A percentile compares a stretch with the other conserved stretches of the same genome.
These are phyloP conservation scores for Epizoanthus ramosus DNA, from an alignment of 92 coral and sea anemone genomes.

Conservation along the genomic window DNA sequence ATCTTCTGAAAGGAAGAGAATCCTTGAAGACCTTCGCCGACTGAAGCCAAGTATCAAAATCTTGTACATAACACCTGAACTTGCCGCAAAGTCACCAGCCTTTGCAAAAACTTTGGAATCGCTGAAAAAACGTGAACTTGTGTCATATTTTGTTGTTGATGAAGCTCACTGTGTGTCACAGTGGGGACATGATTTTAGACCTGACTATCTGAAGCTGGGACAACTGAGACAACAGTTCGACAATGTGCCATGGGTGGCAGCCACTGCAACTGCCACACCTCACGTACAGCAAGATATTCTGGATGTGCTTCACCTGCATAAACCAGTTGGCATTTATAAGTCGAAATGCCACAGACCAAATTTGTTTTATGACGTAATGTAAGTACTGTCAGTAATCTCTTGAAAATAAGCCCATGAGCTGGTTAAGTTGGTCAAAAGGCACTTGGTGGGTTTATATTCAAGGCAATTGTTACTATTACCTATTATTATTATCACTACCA, in stretches of 20 bases:
- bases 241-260: conserved; percentile 77
- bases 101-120: conserved; percentile 72
- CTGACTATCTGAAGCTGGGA: conserved; percentile 88
- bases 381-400: conserved; percentile 12
- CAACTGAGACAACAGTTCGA: conserved; percentile 60
- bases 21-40: conserved; percentile 71
- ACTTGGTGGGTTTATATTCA: too few relatives aligned
- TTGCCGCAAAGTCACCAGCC: conserved; percentile 83
- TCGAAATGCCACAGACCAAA: conserved; percentile 83
- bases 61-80: conserved; percentile 94
- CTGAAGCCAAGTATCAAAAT: conserved; percentile 75
- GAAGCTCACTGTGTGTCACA: conserved; percentile 98
- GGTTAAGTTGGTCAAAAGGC: too few relatives aligned
- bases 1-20: conserved; percentile 66
- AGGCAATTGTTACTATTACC: too few relatives aligned
- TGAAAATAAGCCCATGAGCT: too few relatives aligned
- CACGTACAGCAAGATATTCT: conserved; percentile 86
- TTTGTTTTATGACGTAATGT: conserved; percentile 93
- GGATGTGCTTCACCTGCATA: conserved; percentile 60
- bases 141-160: conserved; percentile 86
- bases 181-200: conserved; percentile 99
- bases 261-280: conserved; percentile 98
- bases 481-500: too few relatives aligned
- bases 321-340: conserved; percentile 78
- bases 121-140: conserved; percentile 65